Evolutionary conservation across 2,113 vertebrate species (phyloP), one percentile per base, ranked within the genome.

Genomic region (Mellivora capensis): DNA sequence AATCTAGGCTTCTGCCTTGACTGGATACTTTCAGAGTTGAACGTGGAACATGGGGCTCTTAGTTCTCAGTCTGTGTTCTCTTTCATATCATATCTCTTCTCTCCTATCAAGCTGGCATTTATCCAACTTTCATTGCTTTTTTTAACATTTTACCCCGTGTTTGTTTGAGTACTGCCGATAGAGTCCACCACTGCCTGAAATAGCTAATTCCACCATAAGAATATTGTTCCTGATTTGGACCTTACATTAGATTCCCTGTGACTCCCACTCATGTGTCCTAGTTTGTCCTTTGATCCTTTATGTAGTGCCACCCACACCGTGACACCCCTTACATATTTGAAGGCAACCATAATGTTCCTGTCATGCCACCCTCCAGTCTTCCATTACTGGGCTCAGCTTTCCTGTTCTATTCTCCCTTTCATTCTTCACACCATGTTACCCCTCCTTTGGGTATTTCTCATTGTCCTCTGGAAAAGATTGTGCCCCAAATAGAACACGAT

Each of bases 361-460:
- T 44, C 15, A 79, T 2, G 6, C 23, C 18, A 54, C 87, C 39
- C 27, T 88, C 71, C n/a, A 20, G 82, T 94, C 49, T 90, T 93
- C 61, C 37, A 31, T 92, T 67, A 64, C 31, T 21, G 42, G 29
- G 3, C 12, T 96, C 29, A 77, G 52, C 90, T 85, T 94, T 97
- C 94, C 39, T 37, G 17, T 93, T 97, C 62, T 57, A 52, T 95
- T 96, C 44, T 81, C 62, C 31, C 52, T 90, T 97, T 95, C 97
- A 95, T 96, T 96, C 71, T 85, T 98, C 88, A 97, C 64, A 61
- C 59, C 44, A 67, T 67, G 84, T 96, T 94, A 97, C 39, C 17
- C 44, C 25, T 97, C 76, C 80, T 90, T 87, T 90, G 64, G 39
- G 77, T 94, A 96, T 94, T 97, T 96, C 96, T 98, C 81, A 93